Conservation (phyloP, 2,888 invertebrate genomes). For the Nemotelus nigrinus region DNA sequence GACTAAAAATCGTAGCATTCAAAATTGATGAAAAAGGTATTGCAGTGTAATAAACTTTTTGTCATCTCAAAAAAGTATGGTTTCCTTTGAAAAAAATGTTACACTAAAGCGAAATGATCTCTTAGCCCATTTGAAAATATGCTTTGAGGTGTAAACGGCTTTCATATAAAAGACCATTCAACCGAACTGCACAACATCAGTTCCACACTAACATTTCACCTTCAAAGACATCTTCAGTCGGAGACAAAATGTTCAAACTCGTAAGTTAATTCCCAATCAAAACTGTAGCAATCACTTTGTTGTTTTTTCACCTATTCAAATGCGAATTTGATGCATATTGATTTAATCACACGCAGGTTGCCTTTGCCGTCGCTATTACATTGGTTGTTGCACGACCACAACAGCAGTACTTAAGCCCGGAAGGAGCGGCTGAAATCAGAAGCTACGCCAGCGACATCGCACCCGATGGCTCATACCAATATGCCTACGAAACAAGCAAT, state of each 20-base stretch:
- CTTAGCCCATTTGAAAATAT: background rate
- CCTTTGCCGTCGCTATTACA: constrained; percentile 29
- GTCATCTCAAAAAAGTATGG: too few species aligned
- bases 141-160: background rate
- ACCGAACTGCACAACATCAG: constrained; percentile 16
- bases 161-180: constrained; percentile 19
- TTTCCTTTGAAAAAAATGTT: too few species aligned
- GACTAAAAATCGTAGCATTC: too few species aligned
- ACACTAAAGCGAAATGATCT: background rate
- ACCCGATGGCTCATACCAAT: constrained; percentile 53
- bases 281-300: background rate
- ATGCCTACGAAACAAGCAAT: constrained; percentile 69
- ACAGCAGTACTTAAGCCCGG: constrained; percentile 12
- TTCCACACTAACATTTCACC: constrained; percentile 25
- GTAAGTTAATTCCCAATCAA: constrained; percentile 13
- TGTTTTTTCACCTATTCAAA: background rate
- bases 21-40: too few species aligned
- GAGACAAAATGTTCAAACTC: constrained; percentile 29
- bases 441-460: constrained; percentile 56
- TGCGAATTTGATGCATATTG: constrained; percentile 22
- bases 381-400: constrained; percentile 32
- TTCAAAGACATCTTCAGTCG: constrained; percentile 26
- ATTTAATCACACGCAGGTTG: background rate
- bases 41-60: too few species aligned
- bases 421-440: constrained; percentile 59